Evolutionary conservation across 2,888 invertebrate genomes (phyloP).

Genomic region (Lissocephala sabroskyi): DNA sequence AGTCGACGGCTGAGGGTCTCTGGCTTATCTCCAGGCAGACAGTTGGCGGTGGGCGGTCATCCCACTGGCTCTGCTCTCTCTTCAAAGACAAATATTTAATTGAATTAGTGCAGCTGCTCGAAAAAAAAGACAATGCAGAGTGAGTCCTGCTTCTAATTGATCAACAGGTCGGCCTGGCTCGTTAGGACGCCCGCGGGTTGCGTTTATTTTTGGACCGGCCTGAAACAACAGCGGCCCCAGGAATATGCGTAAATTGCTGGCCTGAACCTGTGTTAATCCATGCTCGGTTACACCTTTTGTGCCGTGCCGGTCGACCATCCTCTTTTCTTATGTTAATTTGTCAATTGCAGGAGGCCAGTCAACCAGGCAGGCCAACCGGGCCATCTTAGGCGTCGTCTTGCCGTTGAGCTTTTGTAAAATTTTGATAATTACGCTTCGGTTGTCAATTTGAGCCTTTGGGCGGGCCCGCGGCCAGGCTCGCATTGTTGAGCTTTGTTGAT

Average conservation of each 20-base stretch:
- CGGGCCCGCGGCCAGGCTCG: constrained; percentile 21
- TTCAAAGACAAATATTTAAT: constrained; percentile 65
- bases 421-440: constrained; percentile 50
- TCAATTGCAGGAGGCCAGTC: constrained; percentile 34
- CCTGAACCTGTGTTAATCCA: constrained; percentile 2
- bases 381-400: constrained; percentile 6
- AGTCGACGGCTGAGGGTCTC: constrained; percentile 12
- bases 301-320: constrained; percentile 5
- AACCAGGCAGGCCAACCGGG: not conserved
- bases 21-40: constrained; percentile 14
- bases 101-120: constrained; percentile 61
- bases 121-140: constrained; percentile 51
- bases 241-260: constrained; percentile 3
- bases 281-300: constrained; percentile 8
- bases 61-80: constrained; percentile 24
- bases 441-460: constrained; percentile 29
- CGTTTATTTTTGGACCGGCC: not conserved
- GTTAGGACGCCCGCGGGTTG: constrained; percentile 31
- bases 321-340: constrained; percentile 50
- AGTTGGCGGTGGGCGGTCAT: constrained; percentile 3
- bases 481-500: constrained; percentile 38
- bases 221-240: not conserved
- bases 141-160: constrained; percentile 30
- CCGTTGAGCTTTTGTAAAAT: constrained; percentile 27
- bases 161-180: constrained; percentile 47